Evolutionary conservation across 2,113 vertebrate species (phyloP).

Genomic region (Montifringilla adamsi): DNA sequence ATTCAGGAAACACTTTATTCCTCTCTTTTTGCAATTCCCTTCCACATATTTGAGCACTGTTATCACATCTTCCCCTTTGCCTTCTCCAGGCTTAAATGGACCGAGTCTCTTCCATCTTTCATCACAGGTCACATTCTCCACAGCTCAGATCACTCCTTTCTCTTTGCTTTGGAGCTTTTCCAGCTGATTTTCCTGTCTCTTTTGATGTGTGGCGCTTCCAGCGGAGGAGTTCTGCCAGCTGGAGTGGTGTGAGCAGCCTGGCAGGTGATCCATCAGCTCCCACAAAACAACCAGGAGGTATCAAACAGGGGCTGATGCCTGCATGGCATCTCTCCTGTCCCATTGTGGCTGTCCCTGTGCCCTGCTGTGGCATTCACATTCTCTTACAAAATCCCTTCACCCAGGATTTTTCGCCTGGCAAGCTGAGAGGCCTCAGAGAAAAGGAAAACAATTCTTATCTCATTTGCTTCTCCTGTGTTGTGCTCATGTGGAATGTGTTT

Average conservation of each 20-base stretch:
- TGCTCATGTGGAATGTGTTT: too few relatives aligned
- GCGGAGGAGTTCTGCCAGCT: not conserved
- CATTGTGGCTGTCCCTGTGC: not conserved
- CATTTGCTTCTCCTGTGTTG: too few relatives aligned
- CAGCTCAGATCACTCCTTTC: not conserved
- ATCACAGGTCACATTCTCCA: conserved; percentile 3
- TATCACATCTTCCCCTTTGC: not conserved
- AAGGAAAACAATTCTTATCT: too few relatives aligned
- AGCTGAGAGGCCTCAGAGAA: too few relatives aligned
- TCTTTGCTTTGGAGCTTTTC: not conserved
- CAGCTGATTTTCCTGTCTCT: not conserved
- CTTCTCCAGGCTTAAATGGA: not conserved
- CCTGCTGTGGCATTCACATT: too few relatives aligned
- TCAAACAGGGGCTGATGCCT: not conserved
- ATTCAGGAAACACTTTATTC: not conserved
- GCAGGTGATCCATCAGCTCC: not conserved
- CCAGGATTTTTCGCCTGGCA: too few relatives aligned
- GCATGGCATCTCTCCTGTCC: not conserved
- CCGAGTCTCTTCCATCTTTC: not conserved
- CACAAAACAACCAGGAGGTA: not conserved
- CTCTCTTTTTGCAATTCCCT: not conserved
- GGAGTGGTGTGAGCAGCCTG: not conserved
- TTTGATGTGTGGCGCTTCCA: not conserved
- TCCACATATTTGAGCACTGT: not conserved
- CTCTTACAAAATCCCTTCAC: too few relatives aligned